These are phyloP conservation scores for Peromyscus leucopus DNA, from an alignment of 2,113 vertebrate species.

Conservation along the genomic window DNA sequence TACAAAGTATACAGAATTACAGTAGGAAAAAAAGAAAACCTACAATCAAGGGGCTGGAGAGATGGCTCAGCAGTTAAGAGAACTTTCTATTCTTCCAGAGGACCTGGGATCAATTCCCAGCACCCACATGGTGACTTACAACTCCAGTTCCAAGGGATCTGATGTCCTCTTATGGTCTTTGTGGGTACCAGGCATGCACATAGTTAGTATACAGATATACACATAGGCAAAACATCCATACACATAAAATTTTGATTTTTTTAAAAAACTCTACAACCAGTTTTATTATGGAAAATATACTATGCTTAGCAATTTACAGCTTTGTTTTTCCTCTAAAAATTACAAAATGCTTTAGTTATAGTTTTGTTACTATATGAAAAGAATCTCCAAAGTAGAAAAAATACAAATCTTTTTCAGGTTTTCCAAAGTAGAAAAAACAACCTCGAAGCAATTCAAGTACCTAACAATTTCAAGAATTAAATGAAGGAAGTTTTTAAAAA, in stretches of 20 bases:
- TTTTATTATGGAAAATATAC: slow-evolving; percentile 51
- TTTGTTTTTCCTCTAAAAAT: slow-evolving; percentile 64
- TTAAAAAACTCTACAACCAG: slow-evolving; percentile 4
- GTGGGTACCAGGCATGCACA: neutral
- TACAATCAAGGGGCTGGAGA: neutral
- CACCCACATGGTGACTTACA: neutral
- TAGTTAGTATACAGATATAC: neutral
- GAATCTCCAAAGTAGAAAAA: slow-evolving; percentile 34
- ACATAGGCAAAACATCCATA: neutral
- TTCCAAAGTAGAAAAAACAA: slow-evolving; percentile 56
- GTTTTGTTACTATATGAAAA: slow-evolving; percentile 42
- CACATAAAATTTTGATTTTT: neutral
- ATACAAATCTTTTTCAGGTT: slow-evolving; percentile 36
- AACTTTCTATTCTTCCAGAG: neutral
- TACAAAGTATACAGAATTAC: slow-evolving; percentile 26
- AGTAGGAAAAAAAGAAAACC: slow-evolving; percentile 38
- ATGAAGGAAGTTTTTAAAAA: slow-evolving; percentile 44
- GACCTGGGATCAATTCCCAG: neutral
- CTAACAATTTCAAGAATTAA: slow-evolving; percentile 66
- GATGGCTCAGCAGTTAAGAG: neutral
- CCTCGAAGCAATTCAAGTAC: slow-evolving; percentile 56
- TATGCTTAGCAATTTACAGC: slow-evolving; percentile 23
- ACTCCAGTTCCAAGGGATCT: neutral
- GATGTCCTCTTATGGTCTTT: neutral
- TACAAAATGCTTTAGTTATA: neutral